Evolutionary conservation across 92 coral and sea anemone species (phyloP).

Genomic region (Epizoanthus scotinus): DNA sequence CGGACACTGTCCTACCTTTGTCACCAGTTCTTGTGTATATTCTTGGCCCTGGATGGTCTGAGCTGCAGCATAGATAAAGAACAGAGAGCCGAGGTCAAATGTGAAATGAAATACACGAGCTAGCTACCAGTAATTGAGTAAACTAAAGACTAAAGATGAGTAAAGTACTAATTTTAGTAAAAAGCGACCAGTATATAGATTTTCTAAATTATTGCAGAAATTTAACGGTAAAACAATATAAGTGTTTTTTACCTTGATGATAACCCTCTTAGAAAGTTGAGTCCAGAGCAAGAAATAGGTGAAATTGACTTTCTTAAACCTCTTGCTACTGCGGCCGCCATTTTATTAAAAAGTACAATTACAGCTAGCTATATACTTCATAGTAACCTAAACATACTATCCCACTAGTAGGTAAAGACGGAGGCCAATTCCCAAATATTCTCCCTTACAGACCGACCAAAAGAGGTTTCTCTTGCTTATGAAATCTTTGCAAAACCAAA

Average conservation of each 20-base stretch:
- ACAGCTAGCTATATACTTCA: neutral
- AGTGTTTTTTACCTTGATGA: neutral
- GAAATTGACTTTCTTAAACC: neutral
- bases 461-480: too few relatives aligned
- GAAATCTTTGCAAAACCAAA: too few relatives aligned
- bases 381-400: neutral
- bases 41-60: constrained; percentile 58
- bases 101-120: too few relatives aligned
- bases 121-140: too few relatives aligned
- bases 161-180: too few relatives aligned
- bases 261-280: neutral
- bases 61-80: constrained; percentile 28
- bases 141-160: too few relatives aligned
- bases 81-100: too few relatives aligned
- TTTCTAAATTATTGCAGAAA: neutral
- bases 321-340: neutral
- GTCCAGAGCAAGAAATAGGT: neutral
- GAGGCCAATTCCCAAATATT: too few relatives aligned
- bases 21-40: constrained; percentile 96
- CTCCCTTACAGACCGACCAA: too few relatives aligned
- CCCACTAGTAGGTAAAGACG: too few relatives aligned
- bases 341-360: neutral
- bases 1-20: constrained; percentile 60
- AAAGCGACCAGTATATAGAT: neutral
- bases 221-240: neutral